Base-by-base conservation (phyloP, 1,140 invertebrate genomes). In the Camponotus floridanus region DNA sequence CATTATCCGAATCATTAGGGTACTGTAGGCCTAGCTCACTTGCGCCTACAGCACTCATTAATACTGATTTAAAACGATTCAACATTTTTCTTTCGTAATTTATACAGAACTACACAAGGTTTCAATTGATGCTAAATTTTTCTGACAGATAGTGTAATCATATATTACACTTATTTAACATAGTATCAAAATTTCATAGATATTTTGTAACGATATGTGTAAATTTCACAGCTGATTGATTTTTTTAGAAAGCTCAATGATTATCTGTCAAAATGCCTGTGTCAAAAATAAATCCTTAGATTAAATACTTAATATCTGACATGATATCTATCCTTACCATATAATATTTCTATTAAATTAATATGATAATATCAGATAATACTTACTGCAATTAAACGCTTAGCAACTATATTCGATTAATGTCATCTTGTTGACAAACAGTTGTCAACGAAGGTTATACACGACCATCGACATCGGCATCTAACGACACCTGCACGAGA, bases 31-130 rank as follows among this genome's bases (percentile, higher is more conserved):
- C 94, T 45, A 94, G 88, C 85, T 95, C 95, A 81, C 93, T 94
- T 6, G 94, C 94, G 64, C 94, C 94, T 39, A 96, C 95, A 64
- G 95, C 95, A 87, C 93, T 96, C 90, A 96, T 94, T 31, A 96
- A 92, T 31, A 92, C 95, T 74, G 94, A 95, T 86, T 95, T 96
- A 59, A 96, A 94, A 74, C 95, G 93, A 86, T 92, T 95, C 36
- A 96, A 93, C 95, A 96, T 96, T 78, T 92, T 94, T 70, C n/a
- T n/a, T 55, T 62, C 36, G 18, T n/a, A 81, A 51, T 11, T 79
- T 76, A 48, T 36, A 8, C 31, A 86, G n/a, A 1, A 45, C 45
- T 62, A 36, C 21, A 26, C 21, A 68, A 57, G 51, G 39, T 76
- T 7, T 9, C n/a, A 64, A 78, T 45, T 83, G 42, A 57, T 7